Conservation (phyloP, 2,888 invertebrate genomes). For the Herminia tarsipennalis region DNA sequence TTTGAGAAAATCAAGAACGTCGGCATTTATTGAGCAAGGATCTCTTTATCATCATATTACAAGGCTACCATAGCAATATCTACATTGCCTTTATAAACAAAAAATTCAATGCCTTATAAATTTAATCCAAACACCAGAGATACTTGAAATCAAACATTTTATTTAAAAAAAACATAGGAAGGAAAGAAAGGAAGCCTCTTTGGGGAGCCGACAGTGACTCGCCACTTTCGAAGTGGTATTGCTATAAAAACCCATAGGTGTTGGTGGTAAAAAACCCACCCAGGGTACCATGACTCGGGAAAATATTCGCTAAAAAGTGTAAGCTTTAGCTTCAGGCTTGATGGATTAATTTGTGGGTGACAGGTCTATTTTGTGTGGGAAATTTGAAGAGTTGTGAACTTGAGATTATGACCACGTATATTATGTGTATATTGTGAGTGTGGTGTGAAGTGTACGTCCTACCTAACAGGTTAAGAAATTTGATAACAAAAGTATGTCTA, state of each 20-base stretch:
- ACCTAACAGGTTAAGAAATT: too few species aligned
- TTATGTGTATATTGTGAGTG: too few species aligned
- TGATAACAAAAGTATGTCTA: too few species aligned
- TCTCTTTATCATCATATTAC: too few species aligned
- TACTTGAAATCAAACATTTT: conserved; percentile 6
- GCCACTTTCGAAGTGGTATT: conserved; percentile 39
- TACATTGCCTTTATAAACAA: neutral
- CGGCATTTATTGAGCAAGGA: too few species aligned
- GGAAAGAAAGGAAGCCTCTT: conserved; percentile 54
- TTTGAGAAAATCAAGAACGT: too few species aligned
- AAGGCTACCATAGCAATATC: too few species aligned
- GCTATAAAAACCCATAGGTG: conserved; percentile 47
- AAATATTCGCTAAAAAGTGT: conserved; percentile 49
- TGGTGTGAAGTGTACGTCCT: too few species aligned
- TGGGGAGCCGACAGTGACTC: conserved; percentile 70
- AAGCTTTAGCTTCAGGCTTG: conserved; percentile 63
- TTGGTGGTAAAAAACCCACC: conserved; percentile 53
- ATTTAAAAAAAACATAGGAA: conserved; percentile 15
- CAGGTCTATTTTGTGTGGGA: conserved; percentile 47
- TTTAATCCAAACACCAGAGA: conserved; percentile 15
- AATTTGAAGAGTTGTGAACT: too few species aligned
- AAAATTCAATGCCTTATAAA: conserved; percentile 17
- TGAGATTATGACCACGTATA: too few species aligned
- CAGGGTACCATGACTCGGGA: conserved; percentile 55
- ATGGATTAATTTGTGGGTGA: conserved; percentile 68